A percentile compares a stretch with the other conserved stretches of the same genome.
Evolutionary conservation across 2,797 vertebrate species (phyloP).

Genomic region (Neosalanx taihuensis): DNA sequence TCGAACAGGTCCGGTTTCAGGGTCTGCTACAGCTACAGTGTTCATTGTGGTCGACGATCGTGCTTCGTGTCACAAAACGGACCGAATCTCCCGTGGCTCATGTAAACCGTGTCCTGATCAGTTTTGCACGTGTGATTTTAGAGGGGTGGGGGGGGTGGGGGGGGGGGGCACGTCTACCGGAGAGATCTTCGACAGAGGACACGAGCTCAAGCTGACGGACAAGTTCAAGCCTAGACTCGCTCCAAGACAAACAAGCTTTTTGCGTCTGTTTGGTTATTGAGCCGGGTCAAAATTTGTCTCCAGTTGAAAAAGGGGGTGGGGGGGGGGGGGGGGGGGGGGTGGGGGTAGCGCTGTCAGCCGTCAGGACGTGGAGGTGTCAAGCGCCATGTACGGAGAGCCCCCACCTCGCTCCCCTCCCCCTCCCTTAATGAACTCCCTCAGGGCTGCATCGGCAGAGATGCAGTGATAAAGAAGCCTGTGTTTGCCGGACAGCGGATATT

Average conservation of each 20-base stretch:
- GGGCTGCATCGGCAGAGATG: slow-evolving; percentile 51
- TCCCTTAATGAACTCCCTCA: slow-evolving; percentile 52
- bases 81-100: slow-evolving; percentile 38
- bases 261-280: slow-evolving; percentile 47
- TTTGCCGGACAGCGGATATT: slow-evolving; percentile 54
- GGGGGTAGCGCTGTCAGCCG: slow-evolving; percentile 46
- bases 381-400: slow-evolving; percentile 38
- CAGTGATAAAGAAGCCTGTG: slow-evolving; percentile 37
- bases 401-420: neutral
- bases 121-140: too few relatives aligned
- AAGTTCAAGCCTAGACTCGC: slow-evolving; percentile 26
- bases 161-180: too few relatives aligned
- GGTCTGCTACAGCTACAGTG: slow-evolving; percentile 10
- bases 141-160: too few relatives aligned
- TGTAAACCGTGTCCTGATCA: neutral
- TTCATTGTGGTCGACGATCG: slow-evolving; percentile 48
- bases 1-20: neutral
- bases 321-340: slow-evolving; percentile 30
- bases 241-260: slow-evolving; percentile 58
- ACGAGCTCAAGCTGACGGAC: slow-evolving; percentile 42
- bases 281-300: slow-evolving; percentile 48
- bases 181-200: neutral
- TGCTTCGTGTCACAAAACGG: slow-evolving; percentile 48
- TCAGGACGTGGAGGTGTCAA: slow-evolving; percentile 31
- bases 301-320: slow-evolving; percentile 35